Percentiles rank a stretch among this genome's conserved stretches.
phyloP scores from a whole-genome alignment of 2,888 invertebrate genomes.

The Colostygia pectinataria region DNA sequence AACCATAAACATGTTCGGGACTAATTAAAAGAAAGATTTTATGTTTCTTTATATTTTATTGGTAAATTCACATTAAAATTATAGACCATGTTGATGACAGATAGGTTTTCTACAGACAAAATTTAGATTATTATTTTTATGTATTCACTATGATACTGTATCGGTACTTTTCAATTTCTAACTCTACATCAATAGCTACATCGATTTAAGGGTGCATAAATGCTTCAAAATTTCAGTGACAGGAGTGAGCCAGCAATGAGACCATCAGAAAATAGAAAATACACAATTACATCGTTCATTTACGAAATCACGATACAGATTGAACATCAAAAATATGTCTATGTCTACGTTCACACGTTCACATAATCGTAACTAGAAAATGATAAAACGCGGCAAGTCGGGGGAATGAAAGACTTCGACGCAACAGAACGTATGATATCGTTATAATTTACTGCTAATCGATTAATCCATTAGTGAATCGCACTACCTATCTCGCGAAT shows the following conservation, averaged over 20 bases:
- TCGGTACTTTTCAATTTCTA: slow-evolving; percentile 78
- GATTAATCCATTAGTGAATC: slow-evolving; percentile 48
- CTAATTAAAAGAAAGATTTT: slow-evolving; percentile 38
- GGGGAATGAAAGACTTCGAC: slow-evolving; percentile 40
- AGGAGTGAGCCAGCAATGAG: slow-evolving; percentile 62
- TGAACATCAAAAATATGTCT: slow-evolving; percentile 79
- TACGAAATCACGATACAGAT: slow-evolving; percentile 76
- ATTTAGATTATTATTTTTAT: slow-evolving; percentile 61
- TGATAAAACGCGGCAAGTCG: slow-evolving; percentile 60
- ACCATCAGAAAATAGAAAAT: slow-evolving; percentile 69
- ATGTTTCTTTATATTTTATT: slow-evolving; percentile 75
- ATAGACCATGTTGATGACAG: slow-evolving; percentile 80
- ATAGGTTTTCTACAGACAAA: slow-evolving; percentile 76
- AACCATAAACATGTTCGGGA: not conserved
- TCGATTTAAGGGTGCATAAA: slow-evolving; percentile 75
- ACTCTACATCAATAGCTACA: slow-evolving; percentile 75
- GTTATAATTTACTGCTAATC: slow-evolving; percentile 55
- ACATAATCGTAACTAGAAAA: slow-evolving; percentile 65
- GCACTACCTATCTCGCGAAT: slow-evolving; percentile 36
- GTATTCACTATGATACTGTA: slow-evolving; percentile 77
- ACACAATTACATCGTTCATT: slow-evolving; percentile 67
- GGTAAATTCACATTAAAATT: slow-evolving; percentile 83
- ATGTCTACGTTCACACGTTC: slow-evolving; percentile 74
- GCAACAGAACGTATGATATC: slow-evolving; percentile 54
- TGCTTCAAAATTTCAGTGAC: slow-evolving; percentile 74